phyloP scores from a whole-genome alignment of 2,113 vertebrate species.

The Platanista minor region DNA sequence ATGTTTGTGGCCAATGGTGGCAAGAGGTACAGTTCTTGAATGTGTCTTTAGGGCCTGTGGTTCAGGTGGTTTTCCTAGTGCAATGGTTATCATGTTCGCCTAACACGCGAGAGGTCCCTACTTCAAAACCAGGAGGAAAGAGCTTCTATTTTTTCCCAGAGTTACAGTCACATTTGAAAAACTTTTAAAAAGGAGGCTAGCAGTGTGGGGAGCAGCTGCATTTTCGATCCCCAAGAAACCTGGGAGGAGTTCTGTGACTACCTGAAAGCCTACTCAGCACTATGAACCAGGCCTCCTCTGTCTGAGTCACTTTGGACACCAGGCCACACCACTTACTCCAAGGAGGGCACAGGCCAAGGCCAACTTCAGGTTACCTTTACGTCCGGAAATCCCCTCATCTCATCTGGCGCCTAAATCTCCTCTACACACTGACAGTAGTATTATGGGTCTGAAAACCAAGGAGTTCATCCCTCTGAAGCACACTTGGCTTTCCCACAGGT shows the following conservation, averaged over 20 bases:
- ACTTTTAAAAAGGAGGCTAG: not conserved
- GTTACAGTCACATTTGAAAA: too few species aligned
- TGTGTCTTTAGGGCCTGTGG: not conserved
- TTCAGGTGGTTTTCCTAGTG: too few species aligned
- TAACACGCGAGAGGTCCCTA: not conserved
- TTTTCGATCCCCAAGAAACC: not conserved
- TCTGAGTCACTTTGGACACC: not conserved
- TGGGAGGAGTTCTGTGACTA: not conserved
- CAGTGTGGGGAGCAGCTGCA: not conserved
- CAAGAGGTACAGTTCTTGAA: rapidly evolving
- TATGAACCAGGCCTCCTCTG: not conserved
- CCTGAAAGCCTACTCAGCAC: not conserved
- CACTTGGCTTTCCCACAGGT: not conserved
- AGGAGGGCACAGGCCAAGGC: not conserved
- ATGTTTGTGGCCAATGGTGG: too few species aligned
- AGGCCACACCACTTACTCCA: not conserved
- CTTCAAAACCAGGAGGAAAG: not conserved
- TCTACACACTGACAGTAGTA: not conserved
- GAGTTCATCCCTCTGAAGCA: not conserved
- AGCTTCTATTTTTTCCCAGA: rapidly evolving
- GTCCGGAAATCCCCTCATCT: not conserved
- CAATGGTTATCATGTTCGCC: too few species aligned
- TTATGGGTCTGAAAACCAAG: not conserved
- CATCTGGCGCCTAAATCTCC: not conserved
- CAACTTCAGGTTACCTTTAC: too few species aligned